These are phyloP conservation scores for Dissostichus mawsoni DNA, from an alignment of 2,113 vertebrate genomes.

Conservation along the genomic window DNA sequence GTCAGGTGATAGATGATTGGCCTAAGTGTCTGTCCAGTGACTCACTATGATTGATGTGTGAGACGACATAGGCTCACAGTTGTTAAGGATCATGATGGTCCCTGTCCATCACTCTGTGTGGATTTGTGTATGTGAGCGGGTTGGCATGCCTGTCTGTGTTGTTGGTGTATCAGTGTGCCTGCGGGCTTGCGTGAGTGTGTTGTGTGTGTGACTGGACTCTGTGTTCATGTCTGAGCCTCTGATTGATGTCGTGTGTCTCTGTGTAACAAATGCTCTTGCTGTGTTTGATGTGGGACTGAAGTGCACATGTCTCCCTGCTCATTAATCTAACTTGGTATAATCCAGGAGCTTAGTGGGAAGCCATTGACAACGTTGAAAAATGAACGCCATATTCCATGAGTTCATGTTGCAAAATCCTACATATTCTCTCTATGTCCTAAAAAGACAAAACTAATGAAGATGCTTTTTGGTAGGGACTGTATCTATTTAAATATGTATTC, in stretches of 20 bases:
- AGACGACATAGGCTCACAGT: conserved; percentile 64
- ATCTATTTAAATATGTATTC: too few relatives aligned
- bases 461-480: too few relatives aligned
- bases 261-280: conserved; percentile 68
- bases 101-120: conserved; percentile 70
- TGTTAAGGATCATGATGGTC: conserved; percentile 71
- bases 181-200: conserved; percentile 67
- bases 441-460: too few relatives aligned
- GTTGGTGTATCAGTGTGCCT: conserved; percentile 51
- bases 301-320: conserved; percentile 50
- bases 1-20: conserved; percentile 46
- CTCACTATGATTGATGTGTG: conserved; percentile 69
- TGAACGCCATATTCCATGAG: background rate
- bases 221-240: conserved; percentile 48
- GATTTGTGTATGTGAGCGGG: conserved; percentile 38
- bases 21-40: conserved; percentile 52
- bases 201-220: conserved; percentile 42
- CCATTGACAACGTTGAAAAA: background rate
- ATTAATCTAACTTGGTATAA: conserved; percentile 70
- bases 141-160: conserved; percentile 39
- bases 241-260: conserved; percentile 69
- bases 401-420: background rate
- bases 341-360: conserved; percentile 35
- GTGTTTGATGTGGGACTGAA: conserved; percentile 61
- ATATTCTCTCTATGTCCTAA: background rate